A percentile compares a stretch with the other conserved stretches of the same genome.
These are phyloP conservation scores for Vanacampus margaritifer DNA, from an alignment of 2,113 vertebrate species.

Conservation along the genomic window DNA sequence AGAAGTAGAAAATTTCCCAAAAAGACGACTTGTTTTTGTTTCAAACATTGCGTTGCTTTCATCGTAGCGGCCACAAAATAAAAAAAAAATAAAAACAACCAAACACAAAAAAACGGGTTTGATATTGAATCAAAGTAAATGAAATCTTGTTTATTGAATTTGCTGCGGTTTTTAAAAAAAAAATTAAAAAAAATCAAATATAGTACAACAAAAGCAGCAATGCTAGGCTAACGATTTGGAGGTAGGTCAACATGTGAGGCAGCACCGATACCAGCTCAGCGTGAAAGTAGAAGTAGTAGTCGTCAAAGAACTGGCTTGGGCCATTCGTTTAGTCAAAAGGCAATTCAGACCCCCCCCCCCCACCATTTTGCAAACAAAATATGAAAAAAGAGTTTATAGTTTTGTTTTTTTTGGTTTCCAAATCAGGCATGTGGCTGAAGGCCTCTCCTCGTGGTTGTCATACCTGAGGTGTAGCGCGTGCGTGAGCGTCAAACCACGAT, in stretches of 20 bases:
- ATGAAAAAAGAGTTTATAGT: not conserved
- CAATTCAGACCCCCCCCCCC: conserved; percentile 46
- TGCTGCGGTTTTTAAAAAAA: no score
- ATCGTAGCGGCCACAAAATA: no score
- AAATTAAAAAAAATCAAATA: no score
- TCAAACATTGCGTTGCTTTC: no score
- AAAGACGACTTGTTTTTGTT: no score
- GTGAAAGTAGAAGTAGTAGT: conserved; percentile 15
- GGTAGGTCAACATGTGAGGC: not conserved
- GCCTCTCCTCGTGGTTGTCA: conserved; percentile 55
- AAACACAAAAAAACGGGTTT: no score
- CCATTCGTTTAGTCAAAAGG: conserved; percentile 55
- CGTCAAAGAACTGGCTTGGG: conserved; percentile 36
- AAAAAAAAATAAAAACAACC: no score
- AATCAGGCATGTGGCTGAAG: conserved; percentile 59
- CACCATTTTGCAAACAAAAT: conserved; percentile 8
- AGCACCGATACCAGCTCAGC: not conserved
- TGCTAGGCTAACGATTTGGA: conserved; percentile 48
- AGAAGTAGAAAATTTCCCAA: no score
- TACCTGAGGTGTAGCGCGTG: conserved; percentile 51
- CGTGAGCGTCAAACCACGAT: conserved; percentile 14
- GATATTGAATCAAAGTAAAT: no score
- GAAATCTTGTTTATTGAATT: no score
- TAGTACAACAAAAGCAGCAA: no score
- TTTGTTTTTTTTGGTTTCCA: conserved; percentile 59